Conservation (phyloP, 2,113 vertebrate species). For the Polypterus senegalus region DNA sequence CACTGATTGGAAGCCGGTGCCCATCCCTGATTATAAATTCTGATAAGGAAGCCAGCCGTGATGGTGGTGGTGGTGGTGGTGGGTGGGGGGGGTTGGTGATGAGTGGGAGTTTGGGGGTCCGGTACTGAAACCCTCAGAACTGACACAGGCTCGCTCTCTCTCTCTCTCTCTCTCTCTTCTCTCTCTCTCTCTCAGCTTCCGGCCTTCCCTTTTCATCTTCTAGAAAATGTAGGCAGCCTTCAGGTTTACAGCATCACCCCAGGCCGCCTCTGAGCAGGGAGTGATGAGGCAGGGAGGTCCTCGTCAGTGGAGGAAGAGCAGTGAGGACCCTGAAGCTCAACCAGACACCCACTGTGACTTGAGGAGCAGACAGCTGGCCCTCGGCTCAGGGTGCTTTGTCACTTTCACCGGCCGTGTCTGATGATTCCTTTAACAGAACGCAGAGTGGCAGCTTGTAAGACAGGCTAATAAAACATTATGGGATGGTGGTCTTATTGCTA, state of each 20-base stretch:
- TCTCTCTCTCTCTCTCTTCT: background rate
- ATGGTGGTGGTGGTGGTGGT: slow-evolving; percentile 25
- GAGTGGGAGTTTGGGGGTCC: slow-evolving; percentile 22
- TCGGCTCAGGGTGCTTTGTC: too few relatives aligned
- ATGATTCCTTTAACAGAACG: too few relatives aligned
- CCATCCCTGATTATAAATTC: slow-evolving; percentile 36
- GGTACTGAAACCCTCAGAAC: too few relatives aligned
- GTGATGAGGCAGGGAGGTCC: background rate
- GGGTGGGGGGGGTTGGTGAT: slow-evolving; percentile 29
- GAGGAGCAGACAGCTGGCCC: background rate
- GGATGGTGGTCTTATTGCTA: too few relatives aligned
- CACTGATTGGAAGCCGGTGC: slow-evolving; percentile 34
- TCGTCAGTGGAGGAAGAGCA: background rate
- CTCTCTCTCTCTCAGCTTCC: background rate
- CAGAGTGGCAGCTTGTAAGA: too few relatives aligned
- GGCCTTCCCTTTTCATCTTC: slow-evolving; percentile 4
- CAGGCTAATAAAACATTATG: too few relatives aligned
- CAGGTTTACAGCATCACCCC: too few relatives aligned
- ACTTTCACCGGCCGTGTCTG: too few relatives aligned
- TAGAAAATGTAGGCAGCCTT: too few relatives aligned
- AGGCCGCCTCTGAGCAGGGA: background rate
- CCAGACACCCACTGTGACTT: background rate
- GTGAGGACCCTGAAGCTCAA: background rate
- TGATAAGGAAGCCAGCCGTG: slow-evolving; percentile 20
- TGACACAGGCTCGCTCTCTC: background rate